Base-by-base conservation (phyloP, 2,797 vertebrate genomes). In the Odontamblyopus lacepedii region DNA sequence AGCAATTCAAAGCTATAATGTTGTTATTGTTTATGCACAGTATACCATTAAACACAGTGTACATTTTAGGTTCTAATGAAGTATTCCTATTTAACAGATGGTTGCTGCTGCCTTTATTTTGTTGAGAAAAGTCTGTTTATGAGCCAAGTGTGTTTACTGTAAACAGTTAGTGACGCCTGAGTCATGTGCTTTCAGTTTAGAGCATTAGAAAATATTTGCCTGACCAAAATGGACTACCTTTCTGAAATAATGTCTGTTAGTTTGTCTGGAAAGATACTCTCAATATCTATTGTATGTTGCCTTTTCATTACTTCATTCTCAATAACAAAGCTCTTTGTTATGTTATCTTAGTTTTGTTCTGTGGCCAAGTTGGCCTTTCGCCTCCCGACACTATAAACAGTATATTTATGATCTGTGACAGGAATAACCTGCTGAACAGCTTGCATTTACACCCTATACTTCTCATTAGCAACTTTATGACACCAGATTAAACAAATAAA, bases 381-480 rank as follows among this genome's bases (percentile, higher is more conserved):
- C 18, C 26, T n/a, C 50, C 50, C n/a, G 23, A 68, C 27, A 51
- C 1, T 32, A 35, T 23, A 68, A 68, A 68, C 2, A 23, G 12
- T 16, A 53, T 53, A 38, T 67, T 55, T 67, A 67, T 29, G 18
- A 67, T 67, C 51, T 35, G 51, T 55, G 30, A 51, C 51, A 15
- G 29, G 66, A 55, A 55, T 67, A 67, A 67, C 66, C 66, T n/a
- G 66, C 19, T 55, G 29, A 67, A 67, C 66, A 55, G 66, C 66
- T 38, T 56, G 66, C 30, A 68, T 55, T 35, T 53, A 38, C 50
- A 66, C 44, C 35, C 48, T 55, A 35, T 29, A 67, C 66, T 53
- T 53, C 66, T 12, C 66, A 55, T 67, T 67, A 67, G 66, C 48
- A 15, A 51, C 51, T 55, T 55, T 68, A 68, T 68, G 30, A 68